Conservation (phyloP, 35 echinoderm and acorn worm species). For the Anneissia japonica region DNA sequence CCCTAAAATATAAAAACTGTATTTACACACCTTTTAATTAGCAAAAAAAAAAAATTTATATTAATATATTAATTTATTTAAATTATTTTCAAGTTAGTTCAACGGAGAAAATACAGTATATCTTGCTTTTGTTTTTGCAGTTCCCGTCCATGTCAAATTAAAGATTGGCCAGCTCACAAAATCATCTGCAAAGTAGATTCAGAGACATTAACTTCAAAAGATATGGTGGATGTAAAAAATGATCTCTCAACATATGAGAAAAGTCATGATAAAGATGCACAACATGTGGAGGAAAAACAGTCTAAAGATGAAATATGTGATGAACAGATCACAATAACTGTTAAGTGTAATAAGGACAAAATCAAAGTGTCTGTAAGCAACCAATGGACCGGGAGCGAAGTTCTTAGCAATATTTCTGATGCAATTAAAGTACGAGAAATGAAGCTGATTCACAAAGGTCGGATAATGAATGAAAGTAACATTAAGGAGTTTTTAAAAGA, state of each 20-base stretch:
- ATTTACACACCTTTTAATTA: too few relatives aligned
- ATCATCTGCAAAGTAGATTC: not conserved
- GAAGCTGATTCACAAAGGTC: slow-evolving; percentile 80
- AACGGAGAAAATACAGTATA: not conserved
- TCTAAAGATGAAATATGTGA: not conserved
- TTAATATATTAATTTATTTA: too few relatives aligned
- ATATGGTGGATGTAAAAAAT: not conserved
- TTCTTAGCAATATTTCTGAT: slow-evolving; percentile 32
- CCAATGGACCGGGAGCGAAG: not conserved
- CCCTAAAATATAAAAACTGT: too few relatives aligned
- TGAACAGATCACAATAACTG: slow-evolving; percentile 12
- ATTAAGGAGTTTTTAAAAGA: slow-evolving; percentile 27
- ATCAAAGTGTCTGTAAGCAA: slow-evolving; percentile 23
- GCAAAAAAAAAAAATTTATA: too few relatives aligned
- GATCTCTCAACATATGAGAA: not conserved
- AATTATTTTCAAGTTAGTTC: too few relatives aligned
- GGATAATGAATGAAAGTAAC: slow-evolving; percentile 34
- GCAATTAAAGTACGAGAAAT: slow-evolving; percentile 42
- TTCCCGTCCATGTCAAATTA: slow-evolving; percentile 76
- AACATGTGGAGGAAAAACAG: not conserved
- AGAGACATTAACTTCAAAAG: not conserved
- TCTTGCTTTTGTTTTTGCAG: slow-evolving; percentile 39
- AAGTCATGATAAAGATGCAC: not conserved
- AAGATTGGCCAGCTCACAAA: slow-evolving; percentile 68
- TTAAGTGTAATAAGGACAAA: slow-evolving; percentile 59